phyloP scores from a whole-genome alignment of 2,797 vertebrate genomes.

The Agapornis canus region DNA sequence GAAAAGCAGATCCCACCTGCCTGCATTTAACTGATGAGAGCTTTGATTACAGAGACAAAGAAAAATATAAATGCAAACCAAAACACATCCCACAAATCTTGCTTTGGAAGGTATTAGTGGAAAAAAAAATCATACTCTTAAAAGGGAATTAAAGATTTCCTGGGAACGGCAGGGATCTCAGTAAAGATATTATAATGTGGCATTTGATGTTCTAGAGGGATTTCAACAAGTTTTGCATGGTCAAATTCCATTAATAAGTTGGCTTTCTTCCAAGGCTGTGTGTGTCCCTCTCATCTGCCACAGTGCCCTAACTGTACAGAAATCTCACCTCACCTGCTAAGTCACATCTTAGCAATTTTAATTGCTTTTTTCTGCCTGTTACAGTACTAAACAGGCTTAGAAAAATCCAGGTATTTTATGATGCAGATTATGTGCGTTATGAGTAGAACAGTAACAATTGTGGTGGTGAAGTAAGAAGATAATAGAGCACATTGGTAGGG shows the following conservation, averaged over 20 bases:
- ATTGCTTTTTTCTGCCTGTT: constrained; percentile 58
- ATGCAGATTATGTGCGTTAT: neutral
- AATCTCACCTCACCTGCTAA: constrained; percentile 65
- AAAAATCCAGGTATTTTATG: neutral
- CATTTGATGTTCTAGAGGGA: constrained; percentile 68
- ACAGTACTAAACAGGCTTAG: constrained; percentile 23
- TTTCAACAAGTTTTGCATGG: constrained; percentile 76
- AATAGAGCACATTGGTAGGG: neutral
- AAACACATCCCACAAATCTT: neutral
- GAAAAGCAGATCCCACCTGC: neutral
- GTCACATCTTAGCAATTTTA: constrained; percentile 57
- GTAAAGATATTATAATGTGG: constrained; percentile 66
- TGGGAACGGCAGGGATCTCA: constrained; percentile 27
- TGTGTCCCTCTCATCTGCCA: constrained; percentile 66
- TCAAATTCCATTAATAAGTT: constrained; percentile 76
- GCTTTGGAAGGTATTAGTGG: neutral
- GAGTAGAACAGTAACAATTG: neutral
- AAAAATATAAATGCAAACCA: neutral
- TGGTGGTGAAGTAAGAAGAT: neutral
- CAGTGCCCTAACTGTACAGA: constrained; percentile 48
- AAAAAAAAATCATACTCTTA: neutral
- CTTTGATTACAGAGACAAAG: neutral
- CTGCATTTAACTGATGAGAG: neutral
- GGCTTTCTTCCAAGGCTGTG: constrained; percentile 64
- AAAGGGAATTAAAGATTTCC: constrained; percentile 27